Conservation (phyloP, 2,797 vertebrate species). For the Anabas testudineus region DNA sequence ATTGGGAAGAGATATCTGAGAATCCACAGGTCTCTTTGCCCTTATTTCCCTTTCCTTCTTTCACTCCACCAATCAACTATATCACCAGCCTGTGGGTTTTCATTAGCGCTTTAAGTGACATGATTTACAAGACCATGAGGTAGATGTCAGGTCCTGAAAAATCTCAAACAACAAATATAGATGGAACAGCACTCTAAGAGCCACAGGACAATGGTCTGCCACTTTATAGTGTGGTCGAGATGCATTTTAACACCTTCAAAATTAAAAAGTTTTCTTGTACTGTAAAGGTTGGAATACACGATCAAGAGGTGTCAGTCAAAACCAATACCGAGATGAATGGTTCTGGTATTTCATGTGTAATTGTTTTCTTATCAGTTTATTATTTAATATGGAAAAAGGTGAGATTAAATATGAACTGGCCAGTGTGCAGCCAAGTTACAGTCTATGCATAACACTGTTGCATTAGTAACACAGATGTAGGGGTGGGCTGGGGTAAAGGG, state of each 20-base stretch:
- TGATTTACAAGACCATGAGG: slow-evolving; percentile 88
- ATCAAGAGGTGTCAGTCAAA: slow-evolving; percentile 88
- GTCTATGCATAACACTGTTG: slow-evolving; percentile 83
- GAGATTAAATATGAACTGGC: slow-evolving; percentile 88
- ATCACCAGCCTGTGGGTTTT: slow-evolving; percentile 82
- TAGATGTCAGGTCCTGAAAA: slow-evolving; percentile 87
- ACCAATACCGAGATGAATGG: slow-evolving; percentile 63
- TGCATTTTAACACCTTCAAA: slow-evolving; percentile 90
- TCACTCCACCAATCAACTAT: slow-evolving; percentile 68
- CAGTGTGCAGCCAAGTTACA: slow-evolving; percentile 80
- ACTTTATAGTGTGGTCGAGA: slow-evolving; percentile 86
- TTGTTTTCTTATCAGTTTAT: slow-evolving; percentile 76
- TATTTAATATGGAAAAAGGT: slow-evolving; percentile 81
- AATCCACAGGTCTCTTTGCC: slow-evolving; percentile 82
- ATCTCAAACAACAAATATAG: slow-evolving; percentile 93
- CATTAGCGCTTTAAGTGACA: slow-evolving; percentile 88
- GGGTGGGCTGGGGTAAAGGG: slow-evolving; percentile 74
- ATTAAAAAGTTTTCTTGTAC: slow-evolving; percentile 57
- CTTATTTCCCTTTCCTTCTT: slow-evolving; percentile 63
- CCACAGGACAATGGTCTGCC: slow-evolving; percentile 87
- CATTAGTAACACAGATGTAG: slow-evolving; percentile 90
- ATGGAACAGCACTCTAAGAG: slow-evolving; percentile 84
- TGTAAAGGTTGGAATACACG: slow-evolving; percentile 77
- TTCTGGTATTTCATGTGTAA: slow-evolving; percentile 1
- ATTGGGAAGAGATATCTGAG: slow-evolving; percentile 83